These are phyloP conservation scores for Drosophila austrosaltans DNA, from an alignment of 2,888 invertebrate species.

Conservation along the genomic window DNA sequence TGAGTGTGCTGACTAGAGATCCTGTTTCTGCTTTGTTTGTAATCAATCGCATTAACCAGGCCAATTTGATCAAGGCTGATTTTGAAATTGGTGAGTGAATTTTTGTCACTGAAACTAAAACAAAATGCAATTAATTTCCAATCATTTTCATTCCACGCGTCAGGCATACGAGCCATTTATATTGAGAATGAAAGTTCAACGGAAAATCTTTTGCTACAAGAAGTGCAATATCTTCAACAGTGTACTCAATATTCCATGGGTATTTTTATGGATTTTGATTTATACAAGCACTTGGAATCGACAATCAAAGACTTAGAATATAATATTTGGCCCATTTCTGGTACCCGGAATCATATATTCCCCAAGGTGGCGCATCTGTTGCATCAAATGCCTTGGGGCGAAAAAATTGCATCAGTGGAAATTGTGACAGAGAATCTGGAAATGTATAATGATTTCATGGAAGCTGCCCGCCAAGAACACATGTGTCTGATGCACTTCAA, in stretches of 20 bases:
- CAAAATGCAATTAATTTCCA: neutral
- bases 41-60: conserved; percentile 82
- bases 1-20: conserved; percentile 82
- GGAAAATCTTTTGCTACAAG: conserved; percentile 81
- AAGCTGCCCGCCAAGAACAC: conserved; percentile 80
- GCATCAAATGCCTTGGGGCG: conserved; percentile 83
- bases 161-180: conserved; percentile 81
- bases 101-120: neutral
- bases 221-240: conserved; percentile 82
- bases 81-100: conserved; percentile 81
- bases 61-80: conserved; percentile 79
- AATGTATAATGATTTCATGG: conserved; percentile 82
- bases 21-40: conserved; percentile 81
- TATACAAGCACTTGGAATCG: conserved; percentile 74
- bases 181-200: conserved; percentile 71
- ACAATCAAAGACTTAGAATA: conserved; percentile 81
- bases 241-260: conserved; percentile 82
- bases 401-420: conserved; percentile 82
- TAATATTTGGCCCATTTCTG: conserved; percentile 83
- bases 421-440: conserved; percentile 80
- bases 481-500: conserved; percentile 83
- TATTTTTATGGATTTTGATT: conserved; percentile 80
- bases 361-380: conserved; percentile 82
- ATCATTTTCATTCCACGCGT: neutral
- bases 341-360: conserved; percentile 73